Base-by-base conservation (phyloP, 2,797 vertebrate species). In the Sciurus carolinensis region DNA sequence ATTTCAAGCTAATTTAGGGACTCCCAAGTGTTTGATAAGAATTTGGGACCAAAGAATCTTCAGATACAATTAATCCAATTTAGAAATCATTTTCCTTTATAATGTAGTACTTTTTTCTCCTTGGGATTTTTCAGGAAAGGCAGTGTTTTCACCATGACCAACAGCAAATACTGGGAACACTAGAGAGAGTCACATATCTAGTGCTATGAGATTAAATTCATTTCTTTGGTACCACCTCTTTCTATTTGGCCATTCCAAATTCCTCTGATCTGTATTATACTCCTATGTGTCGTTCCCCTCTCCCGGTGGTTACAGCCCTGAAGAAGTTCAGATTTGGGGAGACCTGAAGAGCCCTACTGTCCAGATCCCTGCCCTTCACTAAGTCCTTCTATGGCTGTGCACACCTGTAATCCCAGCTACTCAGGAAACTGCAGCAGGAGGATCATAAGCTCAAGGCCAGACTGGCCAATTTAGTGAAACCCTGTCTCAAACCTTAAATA, bases 51-150 rank as follows among this genome's bases (percentile, higher is more conserved):
- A 54, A 1, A n/a, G 12, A 87, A 52, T 28, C 64, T 75, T 94
- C 62, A 69, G 89, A 36, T 3, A 54, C 44, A 93, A 47, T 72
- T 90, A 36, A 50, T 73, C 54, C 75, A 13, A 39, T 50, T 44
- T 73, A n/a, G 84, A 90, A 80, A 50, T 89, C 66, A 36, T n/a
- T 67, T 59, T 80, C 76, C n/a, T 57, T 79, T 57, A 30, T 76
- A 44, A 57, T 59, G 30, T 39, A 75, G 47, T 1, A 33, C 30
- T 81, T 84, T 4, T 7, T 15, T 90, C 30, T 87, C 59, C 79
- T 86, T 36, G 24, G 44, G 57, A 67, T 42, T 47, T 50, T 80
- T 67, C 12, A 33, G 26, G 67, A 62, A 90, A 79, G 24, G 15
- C 44, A 7, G 5, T 75, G 11, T 92, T 80, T 90, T 72, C 44